Evolutionary conservation across 2,113 vertebrate species (phyloP), one percentile per base, ranked within the genome.

Genomic region (Sander lucioperca): DNA sequence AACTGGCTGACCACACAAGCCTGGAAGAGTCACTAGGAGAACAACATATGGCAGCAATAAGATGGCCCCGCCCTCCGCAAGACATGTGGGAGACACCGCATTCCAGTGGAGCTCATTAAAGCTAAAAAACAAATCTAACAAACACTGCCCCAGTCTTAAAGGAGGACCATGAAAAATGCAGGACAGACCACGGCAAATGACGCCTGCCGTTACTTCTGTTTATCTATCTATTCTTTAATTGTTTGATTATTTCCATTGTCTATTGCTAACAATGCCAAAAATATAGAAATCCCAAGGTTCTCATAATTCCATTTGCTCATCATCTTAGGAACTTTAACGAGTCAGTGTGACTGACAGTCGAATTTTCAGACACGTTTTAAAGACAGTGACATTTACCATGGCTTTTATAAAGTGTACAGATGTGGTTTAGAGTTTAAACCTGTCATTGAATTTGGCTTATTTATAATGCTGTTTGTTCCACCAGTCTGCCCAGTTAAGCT

Each of bases 21-120:
- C 94, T 93, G 93, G 91, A 94, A 93, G 93, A 95, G 93, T 92
- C 87, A 93, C 92, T 90, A 79, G 72, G 81, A 92, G 86, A 85
- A 86, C 81, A 91, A 95, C 95, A 95, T 96, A 94, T 95, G 95
- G 95, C 93, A 95, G 92, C 91, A 95, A 96, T 96, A 96, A 95
- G 91, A 91, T 81, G 87, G 91, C 89, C 87, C 89, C 91, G 89
- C 92, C 92, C 90, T 92, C 86, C 36, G 9, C 58, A 83, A 94
- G 94, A 95, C 94, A 95, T 94, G 94, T 95, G 95, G 94, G 94
- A 95, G 93, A 95, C 93, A 94, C 89, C 88, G 92, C 93, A 95
- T 95, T 95, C 95, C 93, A 92, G 89, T 86, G 63, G 87, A 91
- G 89, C 91, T 94, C 94, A 95, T 95, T 95, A 95, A 95, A 95